phyloP scores from a whole-genome alignment of 37 sponge, comb jelly and placozoan species.

The Cladorhizidae sp. region DNA sequence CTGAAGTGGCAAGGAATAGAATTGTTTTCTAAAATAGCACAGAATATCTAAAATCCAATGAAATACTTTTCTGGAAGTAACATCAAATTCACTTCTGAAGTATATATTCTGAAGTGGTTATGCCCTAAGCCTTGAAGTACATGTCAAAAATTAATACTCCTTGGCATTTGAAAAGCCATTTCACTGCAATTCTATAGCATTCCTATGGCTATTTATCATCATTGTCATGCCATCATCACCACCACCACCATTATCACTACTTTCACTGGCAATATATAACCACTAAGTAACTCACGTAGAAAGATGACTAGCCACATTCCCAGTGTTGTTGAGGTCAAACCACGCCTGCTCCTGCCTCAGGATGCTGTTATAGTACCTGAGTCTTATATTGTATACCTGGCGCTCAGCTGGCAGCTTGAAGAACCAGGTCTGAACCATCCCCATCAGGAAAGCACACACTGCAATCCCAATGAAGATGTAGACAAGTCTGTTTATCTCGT shows the following conservation, averaged over 20 bases:
- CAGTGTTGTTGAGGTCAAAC: constrained; percentile 75
- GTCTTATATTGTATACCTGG: constrained; percentile 54
- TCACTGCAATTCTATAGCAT: too few relatives aligned
- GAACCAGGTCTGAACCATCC: constrained; percentile 36
- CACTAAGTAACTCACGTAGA: constrained; percentile 33
- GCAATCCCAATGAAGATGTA: constrained; percentile 32
- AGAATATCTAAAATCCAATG: too few relatives aligned
- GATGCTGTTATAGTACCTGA: constrained; percentile 43
- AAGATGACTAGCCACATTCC: constrained; percentile 47
- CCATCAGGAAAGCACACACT: constrained; percentile 20
- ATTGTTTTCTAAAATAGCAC: too few relatives aligned
- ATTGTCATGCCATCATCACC: neutral
- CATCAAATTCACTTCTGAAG: too few relatives aligned
- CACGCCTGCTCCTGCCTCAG: constrained; percentile 81
- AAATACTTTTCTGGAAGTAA: too few relatives aligned
- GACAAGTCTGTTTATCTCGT: neutral
- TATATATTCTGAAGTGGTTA: too few relatives aligned
- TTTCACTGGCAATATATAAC: too few relatives aligned
- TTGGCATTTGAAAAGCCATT: too few relatives aligned
- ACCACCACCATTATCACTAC: neutral
- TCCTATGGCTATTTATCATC: neutral
- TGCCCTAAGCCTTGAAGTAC: too few relatives aligned
- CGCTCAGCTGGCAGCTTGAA: constrained; percentile 42
- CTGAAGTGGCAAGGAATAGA: too few relatives aligned
- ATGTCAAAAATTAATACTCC: too few relatives aligned